These are phyloP conservation scores for Amblyornis subalaris DNA, from an alignment of 2,113 vertebrate species.

Conservation along the genomic window DNA sequence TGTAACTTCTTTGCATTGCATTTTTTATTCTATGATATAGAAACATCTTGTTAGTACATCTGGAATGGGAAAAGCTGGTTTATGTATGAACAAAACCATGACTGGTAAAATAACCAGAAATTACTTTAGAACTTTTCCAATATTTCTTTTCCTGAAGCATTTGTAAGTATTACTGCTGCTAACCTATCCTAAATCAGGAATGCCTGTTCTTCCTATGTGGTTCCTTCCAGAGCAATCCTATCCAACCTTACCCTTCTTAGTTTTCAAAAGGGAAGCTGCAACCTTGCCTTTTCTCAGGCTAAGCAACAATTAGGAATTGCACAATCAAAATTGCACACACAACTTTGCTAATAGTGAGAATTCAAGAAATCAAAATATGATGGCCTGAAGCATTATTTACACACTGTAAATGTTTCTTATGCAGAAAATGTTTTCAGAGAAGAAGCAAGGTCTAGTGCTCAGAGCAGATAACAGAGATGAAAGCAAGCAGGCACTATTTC, in stretches of 20 bases:
- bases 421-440: neutral
- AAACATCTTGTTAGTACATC: neutral
- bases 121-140: neutral
- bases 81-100: neutral
- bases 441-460: neutral
- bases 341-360: neutral
- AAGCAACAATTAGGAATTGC: neutral
- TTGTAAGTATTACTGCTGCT: conserved; percentile 27
- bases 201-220: neutral
- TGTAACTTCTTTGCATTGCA: neutral
- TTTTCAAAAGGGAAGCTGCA: neutral
- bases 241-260: neutral
- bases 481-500: neutral
- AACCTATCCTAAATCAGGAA: neutral
- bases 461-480: neutral
- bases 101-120: neutral
- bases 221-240: neutral
- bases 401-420: neutral
- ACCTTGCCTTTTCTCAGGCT: neutral
- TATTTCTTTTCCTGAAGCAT: neutral
- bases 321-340: neutral
- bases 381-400: neutral
- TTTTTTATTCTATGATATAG: neutral
- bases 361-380: neutral
- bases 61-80: neutral